Evolutionary conservation across 1,140 invertebrate genomes (phyloP), one percentile per base, ranked within the genome.

Genomic region (Piezodorus guildinii): DNA sequence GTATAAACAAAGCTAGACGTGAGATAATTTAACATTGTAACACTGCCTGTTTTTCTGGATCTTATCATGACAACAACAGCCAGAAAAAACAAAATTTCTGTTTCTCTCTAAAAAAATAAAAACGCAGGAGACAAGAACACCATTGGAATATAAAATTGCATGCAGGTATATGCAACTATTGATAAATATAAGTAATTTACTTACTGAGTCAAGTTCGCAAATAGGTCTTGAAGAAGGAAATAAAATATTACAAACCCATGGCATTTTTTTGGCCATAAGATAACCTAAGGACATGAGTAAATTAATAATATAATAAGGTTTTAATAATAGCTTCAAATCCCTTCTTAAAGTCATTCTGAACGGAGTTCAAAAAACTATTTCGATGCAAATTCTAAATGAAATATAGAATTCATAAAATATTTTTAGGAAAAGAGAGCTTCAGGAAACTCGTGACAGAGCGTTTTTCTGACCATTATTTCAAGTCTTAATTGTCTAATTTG

Each of bases 41-140:
- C 83, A 71, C 88, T 92, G 63, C 93, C 91, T 64, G 90, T 83
- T 77, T 95, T 96, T 71, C 92, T 80, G 2, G 92, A 92, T 67
- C 94, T 84, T 66, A 96, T 84, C 80, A 95, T 90, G 39, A 98
- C 85, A 0, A 98, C 87, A 65, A 96, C 92, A 44, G 90, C 82
- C 23, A 98, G 78, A 75, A 98, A 98, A 75, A 96, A 94, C 27
- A 98, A 74, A 68, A 97, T 94, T 78, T 98, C 94, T 64, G 88
- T 91, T 79, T 98, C 94, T 73, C 88, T 81, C 82, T 90, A 72
- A 66, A 83, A 81, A 46, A 27, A 44, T 8, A 43, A 21, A 39
- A 62, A 16, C 19, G 3, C 8, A 62, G 27, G 12, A 25, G 30
- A 27, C 5, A 43, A 45, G 19, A 27, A 45, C 25, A 2, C 45